Conservation (phyloP, 2,113 vertebrate genomes). For the Tragelaphus buxtoni region DNA sequence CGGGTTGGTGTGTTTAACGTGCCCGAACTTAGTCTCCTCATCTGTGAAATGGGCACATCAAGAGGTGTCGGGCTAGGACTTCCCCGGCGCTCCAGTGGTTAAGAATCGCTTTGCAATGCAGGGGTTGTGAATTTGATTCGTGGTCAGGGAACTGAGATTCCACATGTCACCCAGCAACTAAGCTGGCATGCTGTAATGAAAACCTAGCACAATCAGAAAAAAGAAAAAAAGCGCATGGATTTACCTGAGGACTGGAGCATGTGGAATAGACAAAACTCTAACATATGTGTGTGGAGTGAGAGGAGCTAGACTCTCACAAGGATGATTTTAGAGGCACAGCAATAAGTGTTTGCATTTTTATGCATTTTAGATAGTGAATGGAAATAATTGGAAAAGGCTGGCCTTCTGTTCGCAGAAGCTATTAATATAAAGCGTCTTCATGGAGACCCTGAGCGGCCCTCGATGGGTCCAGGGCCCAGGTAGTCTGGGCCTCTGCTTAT, state of each 20-base stretch:
- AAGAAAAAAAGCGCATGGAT: too few relatives aligned
- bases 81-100: background rate
- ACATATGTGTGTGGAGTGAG: background rate
- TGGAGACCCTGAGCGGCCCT: background rate
- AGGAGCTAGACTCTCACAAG: background rate
- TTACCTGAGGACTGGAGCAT: accelerated
- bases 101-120: background rate
- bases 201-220: background rate
- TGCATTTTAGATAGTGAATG: too few relatives aligned
- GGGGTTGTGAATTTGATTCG: background rate
- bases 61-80: background rate
- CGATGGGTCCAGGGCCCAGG: too few relatives aligned
- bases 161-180: background rate
- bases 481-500: background rate
- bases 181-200: background rate
- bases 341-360: background rate
- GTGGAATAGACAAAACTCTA: background rate
- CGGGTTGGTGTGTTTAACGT: background rate
- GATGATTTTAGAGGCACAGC: background rate
- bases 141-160: background rate
- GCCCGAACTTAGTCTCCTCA: background rate
- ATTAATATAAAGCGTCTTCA: background rate
- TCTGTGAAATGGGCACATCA: background rate
- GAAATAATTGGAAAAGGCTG: background rate
- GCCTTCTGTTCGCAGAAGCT: background rate